phyloP scores from a whole-genome alignment of 2,113 vertebrate genomes.

The Quiscalus mexicanus region DNA sequence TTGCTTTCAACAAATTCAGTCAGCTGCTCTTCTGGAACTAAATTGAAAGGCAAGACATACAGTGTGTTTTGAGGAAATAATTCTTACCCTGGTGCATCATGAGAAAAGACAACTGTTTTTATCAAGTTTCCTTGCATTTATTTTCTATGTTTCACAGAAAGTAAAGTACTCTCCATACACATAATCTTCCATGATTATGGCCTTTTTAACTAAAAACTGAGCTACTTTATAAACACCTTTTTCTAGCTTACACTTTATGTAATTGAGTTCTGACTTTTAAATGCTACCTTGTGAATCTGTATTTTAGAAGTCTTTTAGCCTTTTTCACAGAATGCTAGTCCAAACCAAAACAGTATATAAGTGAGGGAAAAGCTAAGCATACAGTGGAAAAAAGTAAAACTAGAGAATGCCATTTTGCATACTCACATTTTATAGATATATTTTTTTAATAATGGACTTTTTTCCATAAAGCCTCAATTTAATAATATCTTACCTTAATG shows the following conservation, averaged over 20 bases:
- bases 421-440: neutral
- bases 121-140: neutral
- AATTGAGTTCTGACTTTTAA: neutral
- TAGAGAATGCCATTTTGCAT: neutral
- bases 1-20: slow-evolving; percentile 92
- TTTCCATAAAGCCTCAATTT: neutral
- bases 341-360: neutral
- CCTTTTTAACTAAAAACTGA: neutral
- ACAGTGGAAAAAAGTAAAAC: neutral
- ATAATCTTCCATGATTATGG: neutral
- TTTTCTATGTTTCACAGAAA: neutral
- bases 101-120: neutral
- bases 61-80: neutral
- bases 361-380: neutral
- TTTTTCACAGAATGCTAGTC: neutral
- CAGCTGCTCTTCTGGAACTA: slow-evolving; percentile 89
- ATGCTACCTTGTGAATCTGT: neutral
- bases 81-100: neutral
- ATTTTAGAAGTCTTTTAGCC: neutral
- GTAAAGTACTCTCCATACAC: neutral
- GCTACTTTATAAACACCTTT: neutral
- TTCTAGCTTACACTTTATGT: neutral
- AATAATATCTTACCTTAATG: neutral
- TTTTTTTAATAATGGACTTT: neutral
- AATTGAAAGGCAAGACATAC: slow-evolving; percentile 25